These are phyloP conservation scores for Podilymbus podiceps DNA, from an alignment of 2,113 vertebrate species.

Conservation along the genomic window DNA sequence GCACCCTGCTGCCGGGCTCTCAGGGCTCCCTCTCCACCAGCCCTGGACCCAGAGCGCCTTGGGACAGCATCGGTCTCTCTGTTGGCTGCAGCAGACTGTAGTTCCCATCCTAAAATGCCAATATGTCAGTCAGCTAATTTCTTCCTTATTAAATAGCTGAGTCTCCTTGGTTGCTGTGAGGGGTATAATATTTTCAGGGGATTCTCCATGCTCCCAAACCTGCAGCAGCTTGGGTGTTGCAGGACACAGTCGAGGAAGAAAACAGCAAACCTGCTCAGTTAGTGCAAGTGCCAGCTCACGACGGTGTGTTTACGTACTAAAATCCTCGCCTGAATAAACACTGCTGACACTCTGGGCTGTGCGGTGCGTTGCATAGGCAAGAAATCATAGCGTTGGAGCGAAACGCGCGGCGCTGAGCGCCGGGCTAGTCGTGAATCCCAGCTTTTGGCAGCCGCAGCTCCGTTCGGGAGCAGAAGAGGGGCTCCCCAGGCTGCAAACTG, in stretches of 20 bases:
- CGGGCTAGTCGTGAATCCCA: accelerated
- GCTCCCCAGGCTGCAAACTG: neutral
- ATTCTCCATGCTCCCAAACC: neutral
- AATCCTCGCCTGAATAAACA: neutral
- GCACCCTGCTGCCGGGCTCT: neutral
- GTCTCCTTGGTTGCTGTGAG: neutral
- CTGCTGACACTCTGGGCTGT: neutral
- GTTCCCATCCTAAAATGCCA: neutral
- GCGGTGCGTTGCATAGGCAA: neutral
- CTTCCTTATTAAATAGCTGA: neutral
- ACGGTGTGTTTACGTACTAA: neutral
- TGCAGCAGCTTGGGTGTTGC: neutral
- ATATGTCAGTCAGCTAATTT: neutral
- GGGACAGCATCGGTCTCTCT: neutral
- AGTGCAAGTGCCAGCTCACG: neutral
- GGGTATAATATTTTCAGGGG: neutral
- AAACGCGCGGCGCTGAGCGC: accelerated
- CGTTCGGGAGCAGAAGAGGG: neutral
- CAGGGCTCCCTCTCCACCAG: neutral
- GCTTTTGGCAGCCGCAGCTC: neutral
- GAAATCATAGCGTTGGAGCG: accelerated
- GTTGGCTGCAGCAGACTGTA: neutral
- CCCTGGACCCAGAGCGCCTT: neutral
- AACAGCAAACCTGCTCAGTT: neutral
- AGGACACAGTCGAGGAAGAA: neutral